phyloP scores from a whole-genome alignment of 2,888 invertebrate genomes.

The Drosophila meridiana region DNA sequence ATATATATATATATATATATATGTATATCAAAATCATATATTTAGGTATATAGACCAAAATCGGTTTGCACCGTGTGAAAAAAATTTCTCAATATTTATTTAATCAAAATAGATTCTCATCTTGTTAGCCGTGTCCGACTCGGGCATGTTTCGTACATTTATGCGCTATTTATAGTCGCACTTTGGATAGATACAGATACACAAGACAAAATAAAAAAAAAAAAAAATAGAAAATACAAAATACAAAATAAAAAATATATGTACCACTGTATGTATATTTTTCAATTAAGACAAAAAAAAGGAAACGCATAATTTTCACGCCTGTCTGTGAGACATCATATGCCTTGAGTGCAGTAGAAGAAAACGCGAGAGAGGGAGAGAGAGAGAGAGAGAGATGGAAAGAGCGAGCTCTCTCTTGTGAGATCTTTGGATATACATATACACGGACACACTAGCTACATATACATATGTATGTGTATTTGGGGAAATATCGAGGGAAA shows the following conservation, averaged over 20 bases:
- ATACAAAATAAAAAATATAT: slow-evolving; percentile 32
- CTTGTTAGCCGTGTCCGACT: slow-evolving; percentile 65
- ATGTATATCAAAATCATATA: not conserved
- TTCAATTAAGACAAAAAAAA: slow-evolving; percentile 34
- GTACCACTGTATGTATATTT: slow-evolving; percentile 16
- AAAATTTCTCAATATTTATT: slow-evolving; percentile 75
- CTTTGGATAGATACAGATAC: slow-evolving; percentile 64
- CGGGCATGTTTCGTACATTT: slow-evolving; percentile 53
- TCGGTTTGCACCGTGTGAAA: slow-evolving; percentile 9
- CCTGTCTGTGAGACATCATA: slow-evolving; percentile 39
- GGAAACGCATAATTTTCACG: slow-evolving; percentile 69
- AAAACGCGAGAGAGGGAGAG: slow-evolving; percentile 9
- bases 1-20: not conserved
- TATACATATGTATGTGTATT: slow-evolving; percentile 6
- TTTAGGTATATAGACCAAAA: slow-evolving; percentile 2
- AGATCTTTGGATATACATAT: slow-evolving; percentile 12
- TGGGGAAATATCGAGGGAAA: slow-evolving; percentile 57
- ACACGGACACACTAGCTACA: slow-evolving; percentile 12
- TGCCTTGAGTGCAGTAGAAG: slow-evolving; percentile 54
- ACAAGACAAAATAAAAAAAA: slow-evolving; percentile 42
- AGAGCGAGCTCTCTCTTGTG: slow-evolving; percentile 19
- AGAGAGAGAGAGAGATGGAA: slow-evolving; percentile 28
- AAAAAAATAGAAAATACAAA: slow-evolving; percentile 10
- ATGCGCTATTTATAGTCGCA: slow-evolving; percentile 64
- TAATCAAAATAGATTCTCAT: slow-evolving; percentile 70